Percentiles rank a stretch among this genome's conserved stretches.
phyloP scores from a whole-genome alignment of 2,888 invertebrate genomes.

The Melanargia galathea region DNA sequence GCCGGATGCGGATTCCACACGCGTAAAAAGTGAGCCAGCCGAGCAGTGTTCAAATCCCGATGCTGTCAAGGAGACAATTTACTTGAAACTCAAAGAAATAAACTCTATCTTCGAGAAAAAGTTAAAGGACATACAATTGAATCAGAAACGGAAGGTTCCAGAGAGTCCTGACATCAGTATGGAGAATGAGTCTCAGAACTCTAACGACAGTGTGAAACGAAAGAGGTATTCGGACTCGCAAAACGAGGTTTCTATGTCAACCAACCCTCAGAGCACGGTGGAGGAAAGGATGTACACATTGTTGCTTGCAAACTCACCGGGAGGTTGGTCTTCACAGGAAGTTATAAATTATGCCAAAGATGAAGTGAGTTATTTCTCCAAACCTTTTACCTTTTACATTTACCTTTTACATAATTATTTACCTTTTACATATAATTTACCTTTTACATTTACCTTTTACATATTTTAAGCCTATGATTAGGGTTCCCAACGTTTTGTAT shows the following conservation, averaged over 20 bases:
- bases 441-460: no score
- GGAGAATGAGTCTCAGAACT: constrained; percentile 29
- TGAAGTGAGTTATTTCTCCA: constrained; percentile 29
- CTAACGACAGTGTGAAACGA: constrained; percentile 34
- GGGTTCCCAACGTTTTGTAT: no score
- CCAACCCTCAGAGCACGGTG: constrained; percentile 5
- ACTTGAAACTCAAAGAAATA: background rate
- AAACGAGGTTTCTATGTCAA: constrained; percentile 22
- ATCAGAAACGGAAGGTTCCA: constrained; percentile 30
- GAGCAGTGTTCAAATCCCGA: background rate
- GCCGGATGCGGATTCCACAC: constrained; percentile 20
- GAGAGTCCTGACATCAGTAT: constrained; percentile 19
- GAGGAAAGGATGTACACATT: constrained; percentile 19
- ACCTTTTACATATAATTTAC: no score
- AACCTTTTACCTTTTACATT: no score
- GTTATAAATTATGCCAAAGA: constrained; percentile 38
- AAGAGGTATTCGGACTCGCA: constrained; percentile 33
- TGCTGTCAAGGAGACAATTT: background rate
- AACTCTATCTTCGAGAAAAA: background rate
- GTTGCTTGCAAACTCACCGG: constrained; percentile 33
- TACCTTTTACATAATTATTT: no score
- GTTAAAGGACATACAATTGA: constrained; percentile 10
- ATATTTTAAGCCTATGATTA: no score
- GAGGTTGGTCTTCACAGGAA: constrained; percentile 37
- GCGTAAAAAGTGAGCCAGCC: constrained; percentile 16